phyloP scores from a whole-genome alignment of 2,797 vertebrate genomes.

The Etheostoma nigrum region DNA sequence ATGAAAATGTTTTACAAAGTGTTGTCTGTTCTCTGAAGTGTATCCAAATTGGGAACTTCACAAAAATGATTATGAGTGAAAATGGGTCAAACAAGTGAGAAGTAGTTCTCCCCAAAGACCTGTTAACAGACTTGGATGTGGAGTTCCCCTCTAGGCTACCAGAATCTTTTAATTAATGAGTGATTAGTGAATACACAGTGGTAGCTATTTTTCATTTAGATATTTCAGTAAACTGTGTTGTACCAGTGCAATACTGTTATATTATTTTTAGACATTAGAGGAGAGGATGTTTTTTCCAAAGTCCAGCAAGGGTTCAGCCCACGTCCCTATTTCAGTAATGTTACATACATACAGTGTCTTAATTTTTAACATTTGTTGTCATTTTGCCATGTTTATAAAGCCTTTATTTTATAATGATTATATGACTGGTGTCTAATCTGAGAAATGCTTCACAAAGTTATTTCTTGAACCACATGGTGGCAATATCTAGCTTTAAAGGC shows the following conservation, averaged over 20 bases:
- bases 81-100: no score
- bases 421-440: neutral
- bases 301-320: neutral
- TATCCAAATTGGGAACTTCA: neutral
- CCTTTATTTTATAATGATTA: neutral
- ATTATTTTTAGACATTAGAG: neutral
- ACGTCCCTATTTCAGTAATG: neutral
- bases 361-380: neutral
- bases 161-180: neutral
- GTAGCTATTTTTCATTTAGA: neutral
- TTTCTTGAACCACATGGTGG: constrained; percentile 62
- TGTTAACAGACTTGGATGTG: neutral
- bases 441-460: neutral
- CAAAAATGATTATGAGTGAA: neutral
- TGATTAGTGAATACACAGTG: neutral
- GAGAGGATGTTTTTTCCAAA: neutral
- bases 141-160: neutral
- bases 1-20: neutral
- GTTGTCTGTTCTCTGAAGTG: neutral
- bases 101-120: neutral
- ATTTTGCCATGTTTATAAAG: no score
- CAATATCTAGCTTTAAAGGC: constrained; percentile 39
- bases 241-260: neutral
- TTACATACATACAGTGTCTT: neutral
- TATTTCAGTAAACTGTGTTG: neutral